Conservation (phyloP, 2,888 invertebrate genomes). For the Xanthostigma xanthostigma region DNA sequence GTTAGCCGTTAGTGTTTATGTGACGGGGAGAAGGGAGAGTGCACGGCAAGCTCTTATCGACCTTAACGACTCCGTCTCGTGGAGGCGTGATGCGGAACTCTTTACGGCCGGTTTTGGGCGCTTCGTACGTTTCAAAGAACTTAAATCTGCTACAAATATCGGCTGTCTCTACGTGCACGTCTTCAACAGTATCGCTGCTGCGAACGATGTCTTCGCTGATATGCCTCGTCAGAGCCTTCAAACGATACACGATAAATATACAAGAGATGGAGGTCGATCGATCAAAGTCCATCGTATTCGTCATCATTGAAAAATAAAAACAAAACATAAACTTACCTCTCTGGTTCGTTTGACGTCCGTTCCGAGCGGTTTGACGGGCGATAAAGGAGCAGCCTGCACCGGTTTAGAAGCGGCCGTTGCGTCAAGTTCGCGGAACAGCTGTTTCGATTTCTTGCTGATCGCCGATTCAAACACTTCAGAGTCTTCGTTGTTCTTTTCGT, state of each 20-base stretch:
- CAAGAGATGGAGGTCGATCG: neutral
- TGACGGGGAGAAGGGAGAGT: too few species aligned
- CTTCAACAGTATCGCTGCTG: constrained; percentile 55
- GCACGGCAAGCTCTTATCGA: constrained; percentile 16
- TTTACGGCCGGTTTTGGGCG: constrained; percentile 49
- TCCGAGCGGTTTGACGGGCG: constrained; percentile 36
- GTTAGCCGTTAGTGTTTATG: too few species aligned
- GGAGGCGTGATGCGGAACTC: constrained; percentile 82
- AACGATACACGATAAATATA: constrained; percentile 5
- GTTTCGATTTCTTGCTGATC: constrained; percentile 75
- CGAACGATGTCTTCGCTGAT: constrained; percentile 56
- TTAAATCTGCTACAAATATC: constrained; percentile 77
- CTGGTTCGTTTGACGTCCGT: constrained; percentile 41
- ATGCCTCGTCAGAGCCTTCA: constrained; percentile 34
- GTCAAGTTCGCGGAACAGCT: constrained; percentile 73
- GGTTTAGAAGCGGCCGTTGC: constrained; percentile 54
- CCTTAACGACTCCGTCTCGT: constrained; percentile 59
- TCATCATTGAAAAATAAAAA: too few species aligned
- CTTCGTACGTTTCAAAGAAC: constrained; percentile 79
- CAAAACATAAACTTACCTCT: constrained; percentile 25
- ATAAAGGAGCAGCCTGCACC: constrained; percentile 41
- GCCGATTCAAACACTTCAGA: constrained; percentile 64
- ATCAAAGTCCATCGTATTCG: too few species aligned
- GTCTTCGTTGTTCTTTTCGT: constrained; percentile 42
- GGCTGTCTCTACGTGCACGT: constrained; percentile 63